Evolutionary conservation across 2,888 invertebrate genomes (phyloP), one percentile per base, ranked within the genome.

Genomic region (Eilema depressum): DNA sequence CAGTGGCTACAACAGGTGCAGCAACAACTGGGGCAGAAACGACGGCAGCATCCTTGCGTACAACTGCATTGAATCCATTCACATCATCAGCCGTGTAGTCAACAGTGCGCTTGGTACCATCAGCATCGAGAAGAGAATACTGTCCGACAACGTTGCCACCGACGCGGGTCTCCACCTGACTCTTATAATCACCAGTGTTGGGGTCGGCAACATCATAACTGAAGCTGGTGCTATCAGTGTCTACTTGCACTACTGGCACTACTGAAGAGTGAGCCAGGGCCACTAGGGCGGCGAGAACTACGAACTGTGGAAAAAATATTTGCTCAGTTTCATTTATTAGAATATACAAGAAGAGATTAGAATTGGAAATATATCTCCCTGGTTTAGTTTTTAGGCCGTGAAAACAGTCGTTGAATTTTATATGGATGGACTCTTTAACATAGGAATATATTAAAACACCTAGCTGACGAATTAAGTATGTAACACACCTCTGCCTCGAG

Each of bases 41-140:
- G 1, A 91, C 87, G 47, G 89, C 92, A 30, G 96, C 92, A 76
- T 96, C 96, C 75, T 95, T 95, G 80, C 95, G 94, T 56, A 96
- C 96, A 41, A 96, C 93, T 47, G 96, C 96, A 90, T 96, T 96
- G 90, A 96, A 96, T 30, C 96, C 96, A 79, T 96, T 95, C 69
- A 95, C 85, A 70, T 95, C 95, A 83, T 96, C 96, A 72, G 96
- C 96, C 63, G 95, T 91, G 90, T 96, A 96, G 88, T 96, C 96
- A 0, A 96, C 96, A 26, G 92, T 95, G 75, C 96, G 93, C 79
- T 93, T 94, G 73, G 95, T 96, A 79, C 96, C 96, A 80, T 96
- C 96, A 61, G 96, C 83, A 68, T 96, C 96, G 14, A 93, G 87
- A n/a, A 96, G 92, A 47, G 96, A 96, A 92, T 96, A 96, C 84